Conservation (phyloP, 2,113 vertebrate species). For the Grantiella picta region DNA sequence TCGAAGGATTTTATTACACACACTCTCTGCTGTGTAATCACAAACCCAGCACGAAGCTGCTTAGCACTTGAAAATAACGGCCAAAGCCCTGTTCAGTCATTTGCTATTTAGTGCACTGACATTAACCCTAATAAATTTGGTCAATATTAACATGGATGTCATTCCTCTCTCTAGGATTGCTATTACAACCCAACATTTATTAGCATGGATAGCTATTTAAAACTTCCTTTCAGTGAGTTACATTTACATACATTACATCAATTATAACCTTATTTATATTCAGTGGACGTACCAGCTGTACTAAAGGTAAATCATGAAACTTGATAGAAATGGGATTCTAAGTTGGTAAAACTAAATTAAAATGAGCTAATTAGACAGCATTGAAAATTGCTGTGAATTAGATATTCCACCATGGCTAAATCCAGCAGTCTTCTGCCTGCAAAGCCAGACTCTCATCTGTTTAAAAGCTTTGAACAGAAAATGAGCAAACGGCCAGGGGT, state of each 20-base stretch:
- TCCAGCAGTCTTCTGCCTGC: not conserved
- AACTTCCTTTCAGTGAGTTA: conserved; percentile 11
- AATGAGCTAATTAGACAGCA: not conserved
- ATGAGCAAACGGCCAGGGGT: not conserved
- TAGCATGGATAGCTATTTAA: not conserved
- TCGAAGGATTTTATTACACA: not conserved
- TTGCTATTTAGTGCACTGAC: not conserved
- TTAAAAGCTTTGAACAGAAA: not conserved
- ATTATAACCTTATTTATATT: not conserved
- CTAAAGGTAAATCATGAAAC: not conserved
- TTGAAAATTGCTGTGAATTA: not conserved
- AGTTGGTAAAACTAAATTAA: conserved; percentile 6
- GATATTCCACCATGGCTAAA: not conserved
- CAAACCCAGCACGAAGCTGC: not conserved
- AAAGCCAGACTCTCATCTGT: not conserved
- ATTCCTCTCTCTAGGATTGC: not conserved
- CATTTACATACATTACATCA: too few relatives aligned
- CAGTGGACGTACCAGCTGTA: not conserved
- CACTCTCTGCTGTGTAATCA: not conserved
- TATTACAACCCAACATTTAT: not conserved
- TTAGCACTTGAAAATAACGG: not conserved
- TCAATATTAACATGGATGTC: not conserved
- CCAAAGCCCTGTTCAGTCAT: not conserved
- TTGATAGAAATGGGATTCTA: not conserved
- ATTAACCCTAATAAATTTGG: not conserved